Conservation (phyloP, 2,113 vertebrate species). For the Sinocyclocheilus maitianheensis region DNA sequence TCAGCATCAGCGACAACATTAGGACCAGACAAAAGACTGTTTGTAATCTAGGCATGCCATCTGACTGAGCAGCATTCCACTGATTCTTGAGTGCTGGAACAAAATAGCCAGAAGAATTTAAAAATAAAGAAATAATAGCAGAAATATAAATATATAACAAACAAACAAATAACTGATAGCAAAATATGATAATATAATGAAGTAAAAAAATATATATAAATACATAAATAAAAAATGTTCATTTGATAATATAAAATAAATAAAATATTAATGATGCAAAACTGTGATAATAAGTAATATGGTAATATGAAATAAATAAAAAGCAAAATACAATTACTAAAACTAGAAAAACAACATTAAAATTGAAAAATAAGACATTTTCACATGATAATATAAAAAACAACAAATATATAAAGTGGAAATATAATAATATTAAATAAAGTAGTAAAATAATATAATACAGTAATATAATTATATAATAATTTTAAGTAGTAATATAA, state of each 20-base stretch:
- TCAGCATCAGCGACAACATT: neutral
- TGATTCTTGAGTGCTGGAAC: neutral
- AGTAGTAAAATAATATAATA: neutral
- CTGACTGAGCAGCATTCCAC: neutral
- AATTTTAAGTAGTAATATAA: neutral
- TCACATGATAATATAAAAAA: neutral
- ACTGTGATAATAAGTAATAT: neutral
- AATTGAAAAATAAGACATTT: neutral
- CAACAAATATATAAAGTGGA: neutral
- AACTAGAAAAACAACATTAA: neutral
- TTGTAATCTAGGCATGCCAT: neutral
- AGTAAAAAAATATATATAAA: neutral
- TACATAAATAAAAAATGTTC: neutral
- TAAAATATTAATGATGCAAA: neutral
- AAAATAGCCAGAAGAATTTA: neutral
- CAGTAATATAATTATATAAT: too few species aligned
- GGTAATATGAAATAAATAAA: neutral
- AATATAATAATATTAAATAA: neutral
- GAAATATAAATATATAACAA: neutral
- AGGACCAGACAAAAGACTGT: slow-evolving; percentile 4
- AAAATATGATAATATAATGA: neutral
- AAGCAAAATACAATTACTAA: neutral
- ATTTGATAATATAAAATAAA: neutral
- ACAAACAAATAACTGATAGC: neutral
- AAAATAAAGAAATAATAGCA: neutral